Conservation (phyloP, 1,140 invertebrate genomes). For the Grapholita molesta region DNA sequence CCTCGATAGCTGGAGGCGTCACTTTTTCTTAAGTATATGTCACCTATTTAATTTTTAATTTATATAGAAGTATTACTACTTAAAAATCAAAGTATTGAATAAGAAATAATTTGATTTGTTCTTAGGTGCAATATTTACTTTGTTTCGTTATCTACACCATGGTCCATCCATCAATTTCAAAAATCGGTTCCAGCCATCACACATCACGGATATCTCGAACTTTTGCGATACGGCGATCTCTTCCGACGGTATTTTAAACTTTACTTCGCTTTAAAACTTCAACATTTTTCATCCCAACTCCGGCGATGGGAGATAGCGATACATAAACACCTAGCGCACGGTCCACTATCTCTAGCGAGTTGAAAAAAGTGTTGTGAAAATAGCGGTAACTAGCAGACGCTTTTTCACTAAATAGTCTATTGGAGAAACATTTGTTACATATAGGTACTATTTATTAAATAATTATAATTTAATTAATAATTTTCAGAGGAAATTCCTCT, state of each 20-base stretch:
- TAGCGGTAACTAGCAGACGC: too few relatives aligned
- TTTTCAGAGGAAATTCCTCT: too few relatives aligned
- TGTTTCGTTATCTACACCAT: background rate
- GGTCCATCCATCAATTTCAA: background rate
- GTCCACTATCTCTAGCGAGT: background rate
- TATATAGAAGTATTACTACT: too few relatives aligned
- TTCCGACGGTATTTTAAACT: background rate
- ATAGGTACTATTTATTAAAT: too few relatives aligned
- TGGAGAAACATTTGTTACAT: too few relatives aligned
- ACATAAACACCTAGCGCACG: background rate
- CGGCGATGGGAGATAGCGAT: background rate
- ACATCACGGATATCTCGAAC: background rate
- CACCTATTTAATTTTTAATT: too few relatives aligned
- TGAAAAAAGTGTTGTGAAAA: background rate
- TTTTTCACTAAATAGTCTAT: too few relatives aligned
- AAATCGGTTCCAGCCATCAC: background rate
- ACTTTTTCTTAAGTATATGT: too few relatives aligned
- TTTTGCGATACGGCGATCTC: background rate
- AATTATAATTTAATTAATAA: too few relatives aligned
- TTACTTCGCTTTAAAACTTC: background rate
- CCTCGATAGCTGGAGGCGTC: too few relatives aligned
- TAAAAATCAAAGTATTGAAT: too few relatives aligned
- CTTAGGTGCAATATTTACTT: background rate
- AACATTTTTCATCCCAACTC: slow-evolving; percentile 14
- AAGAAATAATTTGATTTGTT: background rate